These are phyloP conservation scores for Machimus atricapillus DNA, from an alignment of 2,888 invertebrate genomes.

Conservation along the genomic window DNA sequence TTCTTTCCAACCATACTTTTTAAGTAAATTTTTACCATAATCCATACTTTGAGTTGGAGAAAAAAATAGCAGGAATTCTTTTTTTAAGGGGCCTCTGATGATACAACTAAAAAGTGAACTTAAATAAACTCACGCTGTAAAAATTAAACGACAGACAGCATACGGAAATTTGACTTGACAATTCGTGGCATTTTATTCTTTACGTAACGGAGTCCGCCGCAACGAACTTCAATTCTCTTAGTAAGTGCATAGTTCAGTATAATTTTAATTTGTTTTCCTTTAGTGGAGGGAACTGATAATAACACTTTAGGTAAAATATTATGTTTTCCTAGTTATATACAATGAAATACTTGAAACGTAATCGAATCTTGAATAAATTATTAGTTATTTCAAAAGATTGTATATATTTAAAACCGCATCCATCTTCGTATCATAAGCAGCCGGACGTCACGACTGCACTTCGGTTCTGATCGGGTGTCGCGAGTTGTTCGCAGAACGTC, in stretches of 20 bases:
- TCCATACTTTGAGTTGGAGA: constrained; percentile 52
- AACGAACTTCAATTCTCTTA: background rate
- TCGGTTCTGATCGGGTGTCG: background rate
- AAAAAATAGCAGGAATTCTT: background rate
- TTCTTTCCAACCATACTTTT: constrained; percentile 61
- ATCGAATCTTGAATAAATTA: background rate
- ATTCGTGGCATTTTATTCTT: background rate
- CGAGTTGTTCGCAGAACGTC: background rate
- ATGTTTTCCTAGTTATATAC: background rate
- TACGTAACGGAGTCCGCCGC: background rate
- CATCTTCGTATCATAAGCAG: background rate
- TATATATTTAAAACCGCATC: background rate
- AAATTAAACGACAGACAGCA: background rate
- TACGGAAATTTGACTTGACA: background rate
- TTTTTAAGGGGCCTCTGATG: background rate
- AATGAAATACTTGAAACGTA: background rate
- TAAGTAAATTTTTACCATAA: constrained; percentile 57
- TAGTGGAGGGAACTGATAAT: background rate
- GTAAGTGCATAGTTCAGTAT: background rate
- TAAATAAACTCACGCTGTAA: background rate
- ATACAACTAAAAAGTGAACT: background rate
- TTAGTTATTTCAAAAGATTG: background rate
- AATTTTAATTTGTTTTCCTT: background rate
- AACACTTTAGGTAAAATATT: background rate
- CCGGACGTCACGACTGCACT: background rate